Conservation (phyloP, 2,888 invertebrate species). For the Cantharis nigra region DNA sequence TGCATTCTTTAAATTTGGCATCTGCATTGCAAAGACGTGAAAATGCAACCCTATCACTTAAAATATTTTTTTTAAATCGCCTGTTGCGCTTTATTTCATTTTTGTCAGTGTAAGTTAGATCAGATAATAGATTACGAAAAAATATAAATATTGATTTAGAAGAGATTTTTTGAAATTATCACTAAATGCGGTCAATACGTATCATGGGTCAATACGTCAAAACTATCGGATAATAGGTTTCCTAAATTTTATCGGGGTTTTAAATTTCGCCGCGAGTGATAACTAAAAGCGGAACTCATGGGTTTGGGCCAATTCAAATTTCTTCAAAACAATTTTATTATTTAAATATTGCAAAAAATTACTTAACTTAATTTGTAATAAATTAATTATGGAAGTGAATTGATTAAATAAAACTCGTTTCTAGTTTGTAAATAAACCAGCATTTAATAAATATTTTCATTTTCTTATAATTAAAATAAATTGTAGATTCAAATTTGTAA, state of each 20-base stretch:
- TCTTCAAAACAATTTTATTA: background rate
- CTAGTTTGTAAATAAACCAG: background rate
- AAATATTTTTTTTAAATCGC: no score
- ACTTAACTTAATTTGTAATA: background rate
- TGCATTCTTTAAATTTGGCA: no score
- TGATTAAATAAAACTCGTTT: background rate
- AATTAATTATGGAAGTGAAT: background rate
- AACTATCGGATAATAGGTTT: background rate
- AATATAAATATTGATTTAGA: no score
- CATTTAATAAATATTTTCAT: background rate
- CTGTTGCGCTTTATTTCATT: background rate
- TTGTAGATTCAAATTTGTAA: background rate
- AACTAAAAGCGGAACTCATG: background rate
- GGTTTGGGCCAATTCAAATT: background rate
- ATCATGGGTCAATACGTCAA: no score
- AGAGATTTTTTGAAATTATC: no score
- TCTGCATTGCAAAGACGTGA: no score
- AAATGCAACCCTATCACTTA: no score
- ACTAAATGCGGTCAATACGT: background rate
- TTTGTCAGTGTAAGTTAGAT: no score
- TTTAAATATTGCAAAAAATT: background rate
- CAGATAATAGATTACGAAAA: no score
- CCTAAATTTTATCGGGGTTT: background rate
- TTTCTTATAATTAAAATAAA: background rate
- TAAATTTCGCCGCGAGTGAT: background rate